A percentile compares a stretch with the other conserved stretches of the same genome.
Evolutionary conservation across 2,888 invertebrate genomes (phyloP).

Genomic region (Campoplex capitator): DNA sequence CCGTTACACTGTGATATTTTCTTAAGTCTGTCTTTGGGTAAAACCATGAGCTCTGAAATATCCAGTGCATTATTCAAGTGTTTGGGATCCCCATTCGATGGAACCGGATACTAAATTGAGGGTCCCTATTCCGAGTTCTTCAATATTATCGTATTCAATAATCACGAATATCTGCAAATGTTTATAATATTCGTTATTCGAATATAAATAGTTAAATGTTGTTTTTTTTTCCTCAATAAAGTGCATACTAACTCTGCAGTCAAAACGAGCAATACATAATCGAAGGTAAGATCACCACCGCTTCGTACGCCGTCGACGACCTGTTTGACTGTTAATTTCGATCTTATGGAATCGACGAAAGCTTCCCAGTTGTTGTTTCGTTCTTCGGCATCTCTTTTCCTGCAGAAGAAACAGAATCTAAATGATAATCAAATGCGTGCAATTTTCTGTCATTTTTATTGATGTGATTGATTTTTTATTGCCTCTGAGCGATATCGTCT

Average conservation of each 20-base stretch:
- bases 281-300: constrained; percentile 93
- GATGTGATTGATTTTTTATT: neutral
- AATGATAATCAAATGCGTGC: no score
- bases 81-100: no score
- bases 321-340: constrained; percentile 92
- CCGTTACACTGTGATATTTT: no score
- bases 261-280: constrained; percentile 91
- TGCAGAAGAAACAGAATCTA: constrained; percentile 31
- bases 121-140: no score
- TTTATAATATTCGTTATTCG: no score
- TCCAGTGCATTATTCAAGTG: no score
- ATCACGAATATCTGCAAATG: no score
- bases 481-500: constrained; percentile 61
- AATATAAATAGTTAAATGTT: neutral
- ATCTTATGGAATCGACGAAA: constrained; percentile 91
- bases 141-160: no score
- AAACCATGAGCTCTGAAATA: no score
- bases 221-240: constrained; percentile 13
- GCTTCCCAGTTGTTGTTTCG: constrained; percentile 87
- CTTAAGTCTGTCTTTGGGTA: no score
- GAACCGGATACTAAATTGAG: no score
- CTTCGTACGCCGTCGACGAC: constrained; percentile 92
- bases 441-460: neutral
- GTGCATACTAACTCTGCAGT: constrained; percentile 91
- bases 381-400: constrained; percentile 76